Conservation (phyloP, 2,113 vertebrate species). For the Hemiscyllium ocellatum region DNA sequence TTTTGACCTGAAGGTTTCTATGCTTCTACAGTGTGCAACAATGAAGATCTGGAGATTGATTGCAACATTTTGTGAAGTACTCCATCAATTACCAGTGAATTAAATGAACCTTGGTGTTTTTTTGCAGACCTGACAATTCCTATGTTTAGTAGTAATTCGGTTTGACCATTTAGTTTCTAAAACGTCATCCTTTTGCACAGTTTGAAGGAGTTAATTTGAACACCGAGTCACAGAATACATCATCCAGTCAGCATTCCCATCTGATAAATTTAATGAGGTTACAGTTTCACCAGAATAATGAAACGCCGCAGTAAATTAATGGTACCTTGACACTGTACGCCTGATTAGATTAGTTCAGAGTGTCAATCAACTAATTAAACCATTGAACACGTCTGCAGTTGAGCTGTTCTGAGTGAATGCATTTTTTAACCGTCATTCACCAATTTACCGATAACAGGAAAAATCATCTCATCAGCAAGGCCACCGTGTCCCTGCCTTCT, state of each 20-base stretch:
- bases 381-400: not conserved
- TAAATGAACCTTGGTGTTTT: not conserved
- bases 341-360: not conserved
- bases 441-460: not conserved
- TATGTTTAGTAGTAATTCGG: not conserved
- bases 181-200: not conserved
- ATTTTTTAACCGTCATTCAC: not conserved
- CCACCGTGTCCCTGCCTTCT: not conserved
- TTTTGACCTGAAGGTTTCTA: not conserved
- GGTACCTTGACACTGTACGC: not conserved
- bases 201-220: not conserved
- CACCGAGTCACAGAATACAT: not conserved
- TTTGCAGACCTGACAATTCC: not conserved
- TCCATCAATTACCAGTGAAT: not conserved
- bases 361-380: conserved; percentile 7
- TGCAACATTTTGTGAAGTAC: not conserved
- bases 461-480: not conserved
- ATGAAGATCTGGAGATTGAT: not conserved
- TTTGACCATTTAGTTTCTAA: not conserved
- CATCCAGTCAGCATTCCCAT: not conserved
- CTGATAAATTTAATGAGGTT: not conserved
- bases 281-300: not conserved
- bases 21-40: not conserved
- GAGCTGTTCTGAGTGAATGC: not conserved
- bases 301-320: not conserved